phyloP scores from a whole-genome alignment of 1,140 invertebrate genomes.

The Drosophila lacertosa region DNA sequence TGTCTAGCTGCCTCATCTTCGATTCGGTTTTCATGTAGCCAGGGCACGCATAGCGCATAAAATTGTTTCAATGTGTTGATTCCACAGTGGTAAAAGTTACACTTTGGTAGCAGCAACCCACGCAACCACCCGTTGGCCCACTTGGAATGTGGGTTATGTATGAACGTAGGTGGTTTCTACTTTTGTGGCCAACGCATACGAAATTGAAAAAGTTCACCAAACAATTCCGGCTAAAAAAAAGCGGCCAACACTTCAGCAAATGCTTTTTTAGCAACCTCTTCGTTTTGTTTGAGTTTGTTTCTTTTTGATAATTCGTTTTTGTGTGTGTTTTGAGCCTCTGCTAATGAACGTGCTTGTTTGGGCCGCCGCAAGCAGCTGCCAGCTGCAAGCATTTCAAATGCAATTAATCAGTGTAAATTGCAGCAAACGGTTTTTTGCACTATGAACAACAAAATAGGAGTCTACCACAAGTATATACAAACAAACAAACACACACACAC shows the following conservation, averaged over 20 bases:
- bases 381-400: slow-evolving; percentile 68
- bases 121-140: slow-evolving; percentile 8
- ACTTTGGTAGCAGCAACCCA: slow-evolving; percentile 23
- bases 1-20: slow-evolving; percentile 63
- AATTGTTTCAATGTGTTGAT: slow-evolving; percentile 59
- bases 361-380: slow-evolving; percentile 10
- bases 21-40: slow-evolving; percentile 75
- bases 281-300: background rate
- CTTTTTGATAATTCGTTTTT: slow-evolving; percentile 41
- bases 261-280: background rate
- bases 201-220: slow-evolving; percentile 76
- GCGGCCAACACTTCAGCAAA: slow-evolving; percentile 8
- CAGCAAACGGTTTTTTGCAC: slow-evolving; percentile 47
- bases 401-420: slow-evolving; percentile 74
- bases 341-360: slow-evolving; percentile 74
- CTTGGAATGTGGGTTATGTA: slow-evolving; percentile 44
- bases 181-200: slow-evolving; percentile 41
- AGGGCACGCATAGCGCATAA: slow-evolving; percentile 75
- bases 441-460: slow-evolving; percentile 51
- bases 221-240: slow-evolving; percentile 47
- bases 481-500: slow-evolving; percentile 1
- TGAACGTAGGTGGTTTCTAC: slow-evolving; percentile 6
- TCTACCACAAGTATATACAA: slow-evolving; percentile 40
- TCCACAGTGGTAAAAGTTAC: slow-evolving; percentile 47
- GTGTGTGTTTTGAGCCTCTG: slow-evolving; percentile 44